phyloP scores from a whole-genome alignment of 2,797 vertebrate genomes.

The Limosa lapponica region DNA sequence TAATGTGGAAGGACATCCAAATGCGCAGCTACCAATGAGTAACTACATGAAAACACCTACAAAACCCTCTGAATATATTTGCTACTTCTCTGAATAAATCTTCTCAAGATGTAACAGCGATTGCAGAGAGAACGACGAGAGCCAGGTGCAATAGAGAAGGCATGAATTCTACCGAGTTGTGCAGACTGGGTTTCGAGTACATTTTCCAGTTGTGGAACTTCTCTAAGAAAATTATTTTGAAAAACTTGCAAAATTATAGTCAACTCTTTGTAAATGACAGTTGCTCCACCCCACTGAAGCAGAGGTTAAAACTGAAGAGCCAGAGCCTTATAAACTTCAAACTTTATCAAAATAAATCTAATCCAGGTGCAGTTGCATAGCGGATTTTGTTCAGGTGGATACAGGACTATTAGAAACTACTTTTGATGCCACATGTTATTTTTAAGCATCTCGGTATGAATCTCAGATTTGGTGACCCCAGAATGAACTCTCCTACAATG shows the following conservation, averaged over 20 bases:
- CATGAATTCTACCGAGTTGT: neutral
- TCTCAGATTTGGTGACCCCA: neutral
- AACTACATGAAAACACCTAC: fast-evolving
- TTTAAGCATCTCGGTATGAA: neutral
- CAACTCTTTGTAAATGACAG: neutral
- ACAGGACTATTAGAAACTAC: neutral
- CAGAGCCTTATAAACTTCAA: neutral
- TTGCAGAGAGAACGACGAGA: neutral
- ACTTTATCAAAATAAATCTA: neutral
- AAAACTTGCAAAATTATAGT: neutral
- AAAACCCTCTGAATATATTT: neutral
- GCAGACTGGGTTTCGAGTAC: neutral
- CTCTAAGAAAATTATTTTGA: neutral
- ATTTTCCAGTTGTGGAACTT: neutral
- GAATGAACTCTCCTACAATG: neutral
- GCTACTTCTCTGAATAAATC: neutral
- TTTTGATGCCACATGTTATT: neutral
- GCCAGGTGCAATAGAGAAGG: neutral
- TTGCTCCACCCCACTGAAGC: neutral
- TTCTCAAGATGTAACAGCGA: neutral
- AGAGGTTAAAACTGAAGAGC: neutral
- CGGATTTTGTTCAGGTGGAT: neutral
- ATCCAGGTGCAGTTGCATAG: neutral
- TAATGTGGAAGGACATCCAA: neutral
- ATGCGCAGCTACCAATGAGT: neutral